Conservation (phyloP, 2,888 invertebrate species). For the Proisotoma minuta region DNA sequence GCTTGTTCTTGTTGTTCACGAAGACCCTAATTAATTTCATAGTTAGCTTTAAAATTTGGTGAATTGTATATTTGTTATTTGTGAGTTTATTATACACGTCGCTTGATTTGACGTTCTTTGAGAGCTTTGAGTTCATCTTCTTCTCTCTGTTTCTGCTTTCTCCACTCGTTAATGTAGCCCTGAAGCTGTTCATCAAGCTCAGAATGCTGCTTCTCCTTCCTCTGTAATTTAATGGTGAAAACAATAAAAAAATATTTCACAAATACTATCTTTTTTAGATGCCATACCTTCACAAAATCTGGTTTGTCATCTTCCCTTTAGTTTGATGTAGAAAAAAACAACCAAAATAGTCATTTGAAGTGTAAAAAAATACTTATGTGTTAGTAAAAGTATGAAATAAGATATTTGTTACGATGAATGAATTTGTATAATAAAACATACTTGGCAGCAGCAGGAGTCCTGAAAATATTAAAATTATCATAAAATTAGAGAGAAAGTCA, state of each 20-base stretch:
- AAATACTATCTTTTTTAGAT: not conserved
- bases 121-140: slow-evolving; percentile 32
- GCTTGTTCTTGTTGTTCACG: slow-evolving; percentile 29
- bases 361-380: slow-evolving; percentile 4
- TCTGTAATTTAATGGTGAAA: slow-evolving; percentile 18
- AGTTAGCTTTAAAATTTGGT: not conserved
- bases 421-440: too few relatives aligned
- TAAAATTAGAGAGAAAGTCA: not conserved
- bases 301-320: slow-evolving; percentile 37
- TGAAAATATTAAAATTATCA: not conserved
- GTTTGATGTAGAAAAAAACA: slow-evolving; percentile 12
- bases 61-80: not conserved
- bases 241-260: not conserved
- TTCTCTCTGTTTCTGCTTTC: slow-evolving; percentile 34
- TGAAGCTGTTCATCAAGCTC: slow-evolving; percentile 35
- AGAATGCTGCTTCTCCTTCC: slow-evolving; percentile 31
- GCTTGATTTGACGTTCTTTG: slow-evolving; percentile 34
- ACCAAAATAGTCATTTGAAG: not conserved
- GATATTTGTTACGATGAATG: too few relatives aligned
- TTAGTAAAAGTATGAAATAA: not conserved
- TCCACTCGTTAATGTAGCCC: slow-evolving; percentile 42
- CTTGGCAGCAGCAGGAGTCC: slow-evolving; percentile 11
- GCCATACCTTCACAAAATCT: slow-evolving; percentile 37
- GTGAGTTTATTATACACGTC: slow-evolving; percentile 15
- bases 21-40: slow-evolving; percentile 17